A percentile compares a stretch with the other conserved stretches of the same genome.
These are phyloP conservation scores for Ooceraea biroi DNA, from an alignment of 1,140 invertebrate species.

Conservation along the genomic window DNA sequence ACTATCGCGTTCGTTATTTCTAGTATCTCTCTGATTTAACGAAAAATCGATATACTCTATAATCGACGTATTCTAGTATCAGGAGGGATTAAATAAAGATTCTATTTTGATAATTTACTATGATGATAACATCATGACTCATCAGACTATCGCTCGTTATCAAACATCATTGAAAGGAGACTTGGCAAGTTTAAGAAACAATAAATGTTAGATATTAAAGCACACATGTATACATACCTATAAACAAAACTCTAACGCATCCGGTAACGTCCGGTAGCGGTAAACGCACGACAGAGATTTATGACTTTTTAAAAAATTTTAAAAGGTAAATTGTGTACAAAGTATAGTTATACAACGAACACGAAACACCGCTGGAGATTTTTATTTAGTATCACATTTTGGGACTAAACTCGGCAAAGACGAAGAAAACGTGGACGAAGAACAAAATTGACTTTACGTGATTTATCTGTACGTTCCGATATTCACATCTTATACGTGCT, in stretches of 20 bases:
- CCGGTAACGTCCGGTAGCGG: no score
- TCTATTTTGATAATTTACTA: slow-evolving; percentile 1
- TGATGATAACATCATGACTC: background rate
- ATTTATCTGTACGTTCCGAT: background rate
- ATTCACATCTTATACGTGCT: background rate
- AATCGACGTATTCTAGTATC: background rate
- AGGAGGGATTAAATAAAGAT: background rate
- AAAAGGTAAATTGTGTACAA: no score
- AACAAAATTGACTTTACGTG: slow-evolving; percentile 1
- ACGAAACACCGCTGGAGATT: no score
- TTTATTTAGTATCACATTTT: no score
- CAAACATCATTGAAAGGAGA: background rate
- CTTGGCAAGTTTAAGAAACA: background rate
- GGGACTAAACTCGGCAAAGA: no score
- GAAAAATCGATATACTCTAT: background rate
- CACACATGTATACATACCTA: background rate
- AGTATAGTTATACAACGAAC: no score
- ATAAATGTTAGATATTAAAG: background rate
- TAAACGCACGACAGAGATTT: no score
- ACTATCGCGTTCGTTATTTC: slow-evolving; percentile 16
- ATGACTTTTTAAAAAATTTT: no score
- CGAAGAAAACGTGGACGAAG: no score
- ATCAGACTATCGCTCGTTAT: background rate
- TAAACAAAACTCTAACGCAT: slow-evolving; percentile 11
- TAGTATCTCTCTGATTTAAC: background rate